Conservation (phyloP, 2,888 invertebrate species). For the Escarpia spicata region DNA sequence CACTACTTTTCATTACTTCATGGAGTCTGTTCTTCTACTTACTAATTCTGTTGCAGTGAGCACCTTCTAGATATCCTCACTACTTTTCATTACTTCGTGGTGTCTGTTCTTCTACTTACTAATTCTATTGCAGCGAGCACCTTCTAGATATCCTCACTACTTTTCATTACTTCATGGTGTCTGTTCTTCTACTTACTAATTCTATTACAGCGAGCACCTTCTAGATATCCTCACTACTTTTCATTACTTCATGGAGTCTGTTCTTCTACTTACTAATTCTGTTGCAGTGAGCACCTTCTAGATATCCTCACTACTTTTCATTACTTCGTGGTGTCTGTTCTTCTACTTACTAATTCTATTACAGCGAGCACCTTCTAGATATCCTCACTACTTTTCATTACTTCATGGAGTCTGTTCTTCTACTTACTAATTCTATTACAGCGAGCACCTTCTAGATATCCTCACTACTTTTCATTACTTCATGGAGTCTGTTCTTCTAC, state of each 20-base stretch:
- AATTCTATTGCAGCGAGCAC: constrained; percentile 49
- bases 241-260: background rate
- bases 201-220: constrained; percentile 52
- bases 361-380: constrained; percentile 54
- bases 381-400: constrained; percentile 47
- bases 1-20: constrained; percentile 31
- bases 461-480: constrained; percentile 40
- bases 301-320: constrained; percentile 50
- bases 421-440: constrained; percentile 39
- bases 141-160: constrained; percentile 54
- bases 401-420: background rate
- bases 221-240: constrained; percentile 53
- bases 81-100: background rate
- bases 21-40: background rate
- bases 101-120: background rate
- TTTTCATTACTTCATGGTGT: background rate
- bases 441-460: constrained; percentile 55
- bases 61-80: constrained; percentile 56
- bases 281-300: constrained; percentile 54
- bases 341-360: constrained; percentile 30
- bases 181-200: background rate
- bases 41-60: constrained; percentile 44
- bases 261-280: constrained; percentile 10
- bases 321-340: background rate
- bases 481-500: background rate